Conservation (phyloP, 2,888 invertebrate species). For the Tinea trinotella region DNA sequence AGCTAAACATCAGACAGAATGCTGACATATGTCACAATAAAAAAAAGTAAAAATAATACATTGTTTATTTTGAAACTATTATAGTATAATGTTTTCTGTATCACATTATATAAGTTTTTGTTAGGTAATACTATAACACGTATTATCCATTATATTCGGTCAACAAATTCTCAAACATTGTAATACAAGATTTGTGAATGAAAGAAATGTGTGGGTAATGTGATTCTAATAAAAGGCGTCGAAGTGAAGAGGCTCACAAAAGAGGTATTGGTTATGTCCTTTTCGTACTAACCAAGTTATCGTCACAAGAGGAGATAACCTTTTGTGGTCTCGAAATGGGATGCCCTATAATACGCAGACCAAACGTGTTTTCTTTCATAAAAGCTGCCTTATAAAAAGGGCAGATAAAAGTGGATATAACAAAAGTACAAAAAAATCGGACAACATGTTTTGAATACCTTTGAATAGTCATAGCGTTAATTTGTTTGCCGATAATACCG, state of each 20-base stretch:
- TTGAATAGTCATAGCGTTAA: neutral
- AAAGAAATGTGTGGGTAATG: neutral
- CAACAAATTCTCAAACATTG: neutral
- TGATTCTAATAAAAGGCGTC: conserved; percentile 1
- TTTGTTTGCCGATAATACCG: no score
- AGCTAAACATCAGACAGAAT: no score
- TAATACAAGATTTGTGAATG: conserved; percentile 1
- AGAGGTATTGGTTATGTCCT: conserved; percentile 19
- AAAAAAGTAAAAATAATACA: no score
- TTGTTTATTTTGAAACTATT: no score
- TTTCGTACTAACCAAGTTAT: conserved; percentile 20
- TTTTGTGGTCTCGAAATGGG: conserved; percentile 35
- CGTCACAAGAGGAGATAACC: conserved; percentile 27
- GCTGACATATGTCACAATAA: no score
- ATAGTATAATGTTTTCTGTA: no score
- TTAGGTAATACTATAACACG: no score
- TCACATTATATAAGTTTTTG: no score
- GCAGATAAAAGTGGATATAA: conserved; percentile 5
- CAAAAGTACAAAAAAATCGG: neutral
- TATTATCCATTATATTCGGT: neutral
- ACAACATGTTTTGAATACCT: neutral
- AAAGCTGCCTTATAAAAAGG: conserved; percentile 1
- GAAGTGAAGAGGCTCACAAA: conserved; percentile 18
- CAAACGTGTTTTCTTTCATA: conserved; percentile 38
- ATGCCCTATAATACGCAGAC: conserved; percentile 35